Conservation (phyloP, 2,113 vertebrate species). For the Poicephalus meyeri region DNA sequence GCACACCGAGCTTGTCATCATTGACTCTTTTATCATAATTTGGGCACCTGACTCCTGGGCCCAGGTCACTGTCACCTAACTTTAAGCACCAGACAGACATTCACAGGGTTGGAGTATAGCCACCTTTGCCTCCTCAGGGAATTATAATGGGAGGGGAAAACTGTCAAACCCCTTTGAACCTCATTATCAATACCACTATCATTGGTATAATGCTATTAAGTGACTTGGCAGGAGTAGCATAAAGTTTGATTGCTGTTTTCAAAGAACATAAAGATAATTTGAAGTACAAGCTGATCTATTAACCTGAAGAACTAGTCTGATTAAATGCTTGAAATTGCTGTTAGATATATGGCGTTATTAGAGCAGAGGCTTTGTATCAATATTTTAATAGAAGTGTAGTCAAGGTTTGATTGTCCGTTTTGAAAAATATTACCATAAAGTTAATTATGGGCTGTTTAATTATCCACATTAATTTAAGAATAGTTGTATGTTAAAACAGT, state of each 20-base stretch:
- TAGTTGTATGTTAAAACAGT: not conserved
- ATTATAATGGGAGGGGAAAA: not conserved
- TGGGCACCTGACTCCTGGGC: not conserved
- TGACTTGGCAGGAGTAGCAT: not conserved
- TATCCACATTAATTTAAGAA: not conserved
- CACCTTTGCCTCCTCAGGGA: not conserved
- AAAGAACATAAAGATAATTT: not conserved
- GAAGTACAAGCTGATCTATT: constrained; percentile 9
- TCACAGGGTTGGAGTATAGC: not conserved
- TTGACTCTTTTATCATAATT: not conserved
- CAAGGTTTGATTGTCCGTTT: not conserved
- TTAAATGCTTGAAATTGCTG: constrained; percentile 8
- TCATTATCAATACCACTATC: not conserved
- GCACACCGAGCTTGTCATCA: not conserved
- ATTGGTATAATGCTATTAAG: not conserved
- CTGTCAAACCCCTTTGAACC: not conserved
- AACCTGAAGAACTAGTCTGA: constrained; percentile 1
- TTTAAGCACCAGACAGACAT: not conserved
- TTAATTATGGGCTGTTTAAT: not conserved
- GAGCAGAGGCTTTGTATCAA: not conserved
- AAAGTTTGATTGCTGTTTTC: not conserved
- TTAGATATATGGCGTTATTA: not conserved
- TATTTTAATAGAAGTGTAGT: not conserved
- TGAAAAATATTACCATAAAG: not conserved
- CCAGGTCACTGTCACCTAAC: not conserved